Base-by-base conservation (phyloP, 2,888 invertebrate species). In the Teinopalpus imperialis region DNA sequence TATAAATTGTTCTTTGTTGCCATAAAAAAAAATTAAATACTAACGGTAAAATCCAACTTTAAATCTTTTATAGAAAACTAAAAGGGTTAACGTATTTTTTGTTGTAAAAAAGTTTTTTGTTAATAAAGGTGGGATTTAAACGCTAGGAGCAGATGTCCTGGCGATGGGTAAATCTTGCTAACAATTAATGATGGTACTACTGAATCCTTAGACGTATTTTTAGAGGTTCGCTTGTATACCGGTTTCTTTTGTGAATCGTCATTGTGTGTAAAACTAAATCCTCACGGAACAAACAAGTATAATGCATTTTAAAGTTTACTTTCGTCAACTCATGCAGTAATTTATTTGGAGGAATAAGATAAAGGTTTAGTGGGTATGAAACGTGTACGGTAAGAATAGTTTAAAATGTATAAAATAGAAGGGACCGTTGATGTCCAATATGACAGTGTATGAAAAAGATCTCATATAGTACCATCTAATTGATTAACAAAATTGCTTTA, bases 61-160 rank as follows among this genome's bases (percentile, higher is more conserved):
- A 14, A 29, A 14, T n/a, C 6, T n/a, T 7, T 12, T 29, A 7
- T n/a, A 13, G 13, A 48, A 24, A 42, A 23, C 7, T 32, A 3
- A 39, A 45, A 40, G 39, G 45, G 45, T 39, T 40, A 40, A 32
- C 37, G 34, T 30, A 3, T 24, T 24, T 39, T 34, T 35, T 18
- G 7, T 12, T 16, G 34, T 21, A 45, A 16, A 20, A 5, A 26
- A 12, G 34, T 32, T 46, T 46, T 46, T 45, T 45, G 18, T 39
- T 10, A 9, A 32, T 10, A 14, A 39, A 40, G 39, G 27, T 34
- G 34, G 41, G 40, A 46, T 46, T 41, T 46, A 35, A 40, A 46
- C 40, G 35, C 34, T 61, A 54, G 49, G 61, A 64, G 77, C 86
- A 85, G 86, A 81, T 86, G 86, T 59, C 63, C 69, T 68, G 69